phyloP scores from a whole-genome alignment of 2,797 vertebrate genomes.

The Graptemys geographica region DNA sequence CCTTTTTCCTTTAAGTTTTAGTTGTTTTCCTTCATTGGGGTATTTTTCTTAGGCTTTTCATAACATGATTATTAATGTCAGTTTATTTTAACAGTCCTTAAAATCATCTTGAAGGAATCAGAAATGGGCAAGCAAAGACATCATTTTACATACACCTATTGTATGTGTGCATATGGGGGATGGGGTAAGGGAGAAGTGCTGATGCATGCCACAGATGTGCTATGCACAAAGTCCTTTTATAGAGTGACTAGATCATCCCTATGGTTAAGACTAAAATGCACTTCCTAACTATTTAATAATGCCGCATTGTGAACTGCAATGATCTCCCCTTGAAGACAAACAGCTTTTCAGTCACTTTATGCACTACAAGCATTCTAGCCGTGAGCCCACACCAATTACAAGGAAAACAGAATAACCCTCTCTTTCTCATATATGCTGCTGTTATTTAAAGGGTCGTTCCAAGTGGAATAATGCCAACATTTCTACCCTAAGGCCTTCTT shows the following conservation, averaged over 20 bases:
- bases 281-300: constrained; percentile 44
- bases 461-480: constrained; percentile 63
- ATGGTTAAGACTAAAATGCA: constrained; percentile 3
- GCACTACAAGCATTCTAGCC: constrained; percentile 40
- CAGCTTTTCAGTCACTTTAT: constrained; percentile 47
- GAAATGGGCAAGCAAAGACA: background rate
- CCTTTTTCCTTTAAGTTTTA: background rate
- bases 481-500: constrained; percentile 64
- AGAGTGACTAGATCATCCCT: background rate
- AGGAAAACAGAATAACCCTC: constrained; percentile 52
- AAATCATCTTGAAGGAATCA: background rate
- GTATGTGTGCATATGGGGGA: accelerated
- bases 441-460: constrained; percentile 66
- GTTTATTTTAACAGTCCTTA: background rate
- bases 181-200: background rate
- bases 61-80: background rate
- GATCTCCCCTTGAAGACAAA: constrained; percentile 54
- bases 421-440: constrained; percentile 46
- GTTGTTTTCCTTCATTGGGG: background rate
- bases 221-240: background rate
- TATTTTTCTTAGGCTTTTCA: background rate
- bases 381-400: constrained; percentile 52
- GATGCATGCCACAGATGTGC: background rate
- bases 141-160: background rate
- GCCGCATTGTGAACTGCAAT: background rate